Evolutionary conservation across 2,888 invertebrate species (phyloP), one percentile per base, ranked within the genome.

Genomic region (Drosophila subsilvestris): DNA sequence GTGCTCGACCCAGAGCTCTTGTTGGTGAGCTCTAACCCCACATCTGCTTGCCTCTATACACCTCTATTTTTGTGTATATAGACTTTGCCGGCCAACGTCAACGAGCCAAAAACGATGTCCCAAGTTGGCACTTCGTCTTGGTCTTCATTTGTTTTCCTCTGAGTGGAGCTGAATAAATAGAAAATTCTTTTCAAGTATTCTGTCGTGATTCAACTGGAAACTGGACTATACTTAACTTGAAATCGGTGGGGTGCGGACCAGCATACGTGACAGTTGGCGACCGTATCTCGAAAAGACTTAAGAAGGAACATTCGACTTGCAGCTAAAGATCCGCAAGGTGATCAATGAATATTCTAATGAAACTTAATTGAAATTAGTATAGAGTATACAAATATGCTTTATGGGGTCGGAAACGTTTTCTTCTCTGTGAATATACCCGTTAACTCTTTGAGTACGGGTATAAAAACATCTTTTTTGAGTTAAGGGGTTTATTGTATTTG

Each of bases 11-110:
- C 32, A 32, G 32, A 32, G 12, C 32, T 32, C 32, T 32, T 3
- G 10, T 12, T 32, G 32, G 32, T 32, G 12, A 32, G 32, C 32
- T 73, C 53, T 68, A 74, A 81, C 69, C 69, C 69, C 57, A 12
- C 32, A 5, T 67, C 44, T 27, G 55, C 37, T 32, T 43, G 37
- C 42, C 51, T 37, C 44, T 61, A 50, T 63, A 50, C 17, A 32
- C 70, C 79, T 87, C 79, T 70, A 60, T 60, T 55, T 48, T 43
- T 54, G 32, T 60, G 54, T 50, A 14, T 43, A 37, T 29, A 42
- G 17, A 32, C 51, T 51, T 76, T 68, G 74, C 78, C 72, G 86
- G 80, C 79, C 88, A 83, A 88, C 83, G 83, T 79, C 88, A 83
- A 88, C 83, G 83, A 86, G 62, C 20, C 59, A 29, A 57, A 57